Base-by-base conservation (phyloP, 2,888 invertebrate species). In the Meta bourneti region DNA sequence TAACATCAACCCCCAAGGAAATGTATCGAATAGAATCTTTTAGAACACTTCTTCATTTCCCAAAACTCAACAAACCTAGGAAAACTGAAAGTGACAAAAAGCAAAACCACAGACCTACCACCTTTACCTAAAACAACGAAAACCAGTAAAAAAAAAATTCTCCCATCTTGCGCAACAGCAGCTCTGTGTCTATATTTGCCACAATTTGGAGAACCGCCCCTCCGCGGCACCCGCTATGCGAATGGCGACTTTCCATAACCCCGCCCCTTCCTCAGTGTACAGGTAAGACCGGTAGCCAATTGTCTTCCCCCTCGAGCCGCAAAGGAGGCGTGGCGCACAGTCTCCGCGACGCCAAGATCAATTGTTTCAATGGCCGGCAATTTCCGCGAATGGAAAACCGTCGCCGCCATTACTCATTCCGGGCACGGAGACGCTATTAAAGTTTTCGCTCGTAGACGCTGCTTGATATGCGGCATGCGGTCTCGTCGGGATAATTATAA, bases 231-330 rank as follows among this genome's bases (percentile, higher is more conserved):
- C n/a, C 70, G 71, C 49, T 61, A 48, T 61, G 89, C 78, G 89
- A 89, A 78, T 89, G 83, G 89, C 89, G 78, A 89, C 89, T 89
- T 80, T 54, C 83, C 54, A 20, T 78, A 89, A 72, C 82, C 78
- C 77, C 89, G 71, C 83, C 89, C 54, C 69, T 71, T 9, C 16
- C 20, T 19, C 75, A 78, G 52, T 79, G 86, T 86, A 86, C 70
- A 86, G 86, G 83, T 83, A 89, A 89, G 78, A 89, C 89, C 83
- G 61, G 89, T 89, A 89, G 89, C 89, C 89, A 89, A 89, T 89
- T 89, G 89, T 54, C 81, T 71, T 79, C 80, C 72, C 79, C 87
- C 75, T 20, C 77, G 61, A 7, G 52, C 70, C 71, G 49, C 51
- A 52, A 77, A 89, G 61, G 75, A 19, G 89, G 89, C 89, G 88